Conservation (phyloP, 2,797 vertebrate species). For the Amniataba percoides region DNA sequence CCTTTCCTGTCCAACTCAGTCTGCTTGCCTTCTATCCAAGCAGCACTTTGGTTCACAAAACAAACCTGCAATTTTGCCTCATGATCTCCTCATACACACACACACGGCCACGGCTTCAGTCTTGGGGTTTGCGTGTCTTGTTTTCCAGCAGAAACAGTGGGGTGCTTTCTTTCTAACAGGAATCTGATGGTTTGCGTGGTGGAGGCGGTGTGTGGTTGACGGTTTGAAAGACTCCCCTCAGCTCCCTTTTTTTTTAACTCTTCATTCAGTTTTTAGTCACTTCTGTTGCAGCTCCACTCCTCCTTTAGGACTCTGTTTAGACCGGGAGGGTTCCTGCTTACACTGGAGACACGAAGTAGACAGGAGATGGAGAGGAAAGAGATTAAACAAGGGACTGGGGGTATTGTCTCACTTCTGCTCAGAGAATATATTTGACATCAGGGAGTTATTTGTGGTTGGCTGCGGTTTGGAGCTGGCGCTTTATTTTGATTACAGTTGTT, state of each 20-base stretch:
- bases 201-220: conserved; percentile 26
- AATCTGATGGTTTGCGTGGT: conserved; percentile 47
- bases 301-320: conserved; percentile 6
- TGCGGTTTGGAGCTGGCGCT: background rate
- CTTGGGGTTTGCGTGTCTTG: background rate
- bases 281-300: conserved; percentile 21
- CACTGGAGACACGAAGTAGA: conserved; percentile 24
- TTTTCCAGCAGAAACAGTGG: conserved; percentile 35
- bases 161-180: conserved; percentile 22
- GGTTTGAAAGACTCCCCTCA: conserved; percentile 36
- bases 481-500: conserved; percentile 6
- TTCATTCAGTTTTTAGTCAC: conserved; percentile 32
- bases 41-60: conserved; percentile 11
- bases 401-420: background rate
- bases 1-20: conserved; percentile 15
- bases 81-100: conserved; percentile 10
- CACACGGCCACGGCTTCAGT: background rate
- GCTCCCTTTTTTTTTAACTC: conserved; percentile 9
- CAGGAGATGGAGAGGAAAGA: conserved; percentile 26
- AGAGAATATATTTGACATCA: background rate
- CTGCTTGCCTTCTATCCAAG: conserved; percentile 16
- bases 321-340: conserved; percentile 28
- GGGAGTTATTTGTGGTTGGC: conserved; percentile 4
- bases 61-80: conserved; percentile 2
- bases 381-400: background rate